phyloP scores from a whole-genome alignment of 2,888 invertebrate genomes.

The Drosophila suboccidentalis region DNA sequence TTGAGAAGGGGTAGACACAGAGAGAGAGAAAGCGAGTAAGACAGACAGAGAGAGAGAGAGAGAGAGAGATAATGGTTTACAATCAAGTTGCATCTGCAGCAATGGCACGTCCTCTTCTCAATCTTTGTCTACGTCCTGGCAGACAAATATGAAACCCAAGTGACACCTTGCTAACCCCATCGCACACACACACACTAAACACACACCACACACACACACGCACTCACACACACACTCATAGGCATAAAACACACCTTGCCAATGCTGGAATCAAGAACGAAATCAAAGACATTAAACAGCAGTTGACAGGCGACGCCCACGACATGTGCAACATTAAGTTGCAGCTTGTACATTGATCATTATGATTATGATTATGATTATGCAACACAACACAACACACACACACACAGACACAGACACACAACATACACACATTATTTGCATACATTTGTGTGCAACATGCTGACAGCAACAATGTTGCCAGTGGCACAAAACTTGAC shows the following conservation, averaged over 20 bases:
- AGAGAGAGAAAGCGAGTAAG: constrained; percentile 2
- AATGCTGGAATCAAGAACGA: constrained; percentile 54
- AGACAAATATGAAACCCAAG: constrained; percentile 62
- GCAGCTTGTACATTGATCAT: constrained; percentile 51
- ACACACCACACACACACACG: neutral
- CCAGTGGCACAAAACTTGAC: constrained; percentile 10
- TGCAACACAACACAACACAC: constrained; percentile 11
- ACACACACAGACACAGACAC: constrained; percentile 2
- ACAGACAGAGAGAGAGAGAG: neutral
- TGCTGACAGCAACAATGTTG: constrained; percentile 51
- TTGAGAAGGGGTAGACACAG: constrained; percentile 5
- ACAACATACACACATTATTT: neutral
- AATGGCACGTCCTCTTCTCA: constrained; percentile 67
- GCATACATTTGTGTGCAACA: constrained; percentile 6
- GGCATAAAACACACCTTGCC: constrained; percentile 59
- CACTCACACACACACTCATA: constrained; percentile 4
- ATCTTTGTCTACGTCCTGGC: constrained; percentile 38
- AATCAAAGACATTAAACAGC: constrained; percentile 69
- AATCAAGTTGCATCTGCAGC: constrained; percentile 72
- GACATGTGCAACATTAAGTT: constrained; percentile 72
- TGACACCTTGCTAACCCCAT: constrained; percentile 63
- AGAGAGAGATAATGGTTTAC: constrained; percentile 22
- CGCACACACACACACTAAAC: constrained; percentile 32
- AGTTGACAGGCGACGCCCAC: constrained; percentile 74
- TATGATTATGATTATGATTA: constrained; percentile 22